phyloP scores from a whole-genome alignment of 1,140 invertebrate genomes.

The Halesus radiatus region DNA sequence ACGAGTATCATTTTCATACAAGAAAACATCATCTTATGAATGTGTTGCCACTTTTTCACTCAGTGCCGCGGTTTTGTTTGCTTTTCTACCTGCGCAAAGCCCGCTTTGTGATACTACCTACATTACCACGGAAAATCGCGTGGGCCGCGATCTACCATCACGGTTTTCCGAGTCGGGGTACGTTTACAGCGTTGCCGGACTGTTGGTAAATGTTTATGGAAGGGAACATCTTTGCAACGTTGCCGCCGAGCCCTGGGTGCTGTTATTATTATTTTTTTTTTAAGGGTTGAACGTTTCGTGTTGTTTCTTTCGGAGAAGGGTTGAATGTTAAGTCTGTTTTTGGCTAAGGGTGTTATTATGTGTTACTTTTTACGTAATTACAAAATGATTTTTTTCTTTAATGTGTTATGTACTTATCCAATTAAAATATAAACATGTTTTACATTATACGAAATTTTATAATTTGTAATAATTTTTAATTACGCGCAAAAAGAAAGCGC shows the following conservation, averaged over 20 bases:
- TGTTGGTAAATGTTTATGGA: constrained; percentile 25
- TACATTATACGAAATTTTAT: too few species aligned
- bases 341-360: too few species aligned
- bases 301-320: too few species aligned
- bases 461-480: too few species aligned
- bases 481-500: too few species aligned
- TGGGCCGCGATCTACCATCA: constrained; percentile 32
- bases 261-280: constrained; percentile 9
- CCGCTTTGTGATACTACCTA: constrained; percentile 33
- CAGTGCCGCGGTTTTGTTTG: background rate
- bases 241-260: background rate
- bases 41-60: background rate
- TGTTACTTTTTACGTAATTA: too few species aligned
- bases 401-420: too few species aligned
- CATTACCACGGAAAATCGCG: constrained; percentile 31
- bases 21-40: too few species aligned
- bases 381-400: too few species aligned
- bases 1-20: background rate
- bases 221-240: constrained; percentile 27
- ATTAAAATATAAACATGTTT: too few species aligned
- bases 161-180: constrained; percentile 31
- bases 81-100: background rate
- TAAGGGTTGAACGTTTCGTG: background rate
- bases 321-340: too few species aligned
- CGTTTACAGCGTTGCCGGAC: constrained; percentile 26